Conservation (phyloP, 2,113 vertebrate genomes). For the Pseudorectes ferrugineus region DNA sequence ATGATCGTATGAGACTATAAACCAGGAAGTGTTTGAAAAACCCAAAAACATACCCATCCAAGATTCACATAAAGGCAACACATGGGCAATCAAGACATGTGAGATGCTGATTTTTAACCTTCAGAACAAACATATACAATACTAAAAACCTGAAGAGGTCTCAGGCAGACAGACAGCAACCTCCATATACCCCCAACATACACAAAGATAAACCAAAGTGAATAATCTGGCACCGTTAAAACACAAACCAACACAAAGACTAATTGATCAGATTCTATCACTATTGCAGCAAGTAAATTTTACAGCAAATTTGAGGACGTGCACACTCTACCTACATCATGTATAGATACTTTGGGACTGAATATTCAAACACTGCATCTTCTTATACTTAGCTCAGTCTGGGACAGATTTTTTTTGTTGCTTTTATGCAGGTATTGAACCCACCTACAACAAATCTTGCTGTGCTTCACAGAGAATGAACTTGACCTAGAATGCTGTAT, state of each 20-base stretch:
- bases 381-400: neutral
- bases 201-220: neutral
- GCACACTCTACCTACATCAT: neutral
- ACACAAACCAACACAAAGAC: neutral
- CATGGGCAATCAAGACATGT: too few species aligned
- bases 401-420: neutral
- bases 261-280: neutral
- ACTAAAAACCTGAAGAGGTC: neutral
- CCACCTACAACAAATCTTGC: neutral
- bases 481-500: neutral
- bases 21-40: neutral
- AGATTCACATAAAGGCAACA: neutral
- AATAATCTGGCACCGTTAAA: neutral
- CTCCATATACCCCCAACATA: neutral
- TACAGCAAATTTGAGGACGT: neutral
- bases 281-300: neutral
- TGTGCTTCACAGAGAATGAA: neutral
- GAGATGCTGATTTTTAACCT: neutral
- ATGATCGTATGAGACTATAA: neutral
- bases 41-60: neutral
- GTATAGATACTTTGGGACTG: neutral
- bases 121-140: neutral
- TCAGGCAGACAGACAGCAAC: neutral
- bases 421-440: neutral
- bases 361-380: neutral